A percentile compares a stretch with the other conserved stretches of the same genome.
These are phyloP conservation scores for Tricholauxania praeusta DNA, from an alignment of 2,888 invertebrate species.

Conservation along the genomic window DNA sequence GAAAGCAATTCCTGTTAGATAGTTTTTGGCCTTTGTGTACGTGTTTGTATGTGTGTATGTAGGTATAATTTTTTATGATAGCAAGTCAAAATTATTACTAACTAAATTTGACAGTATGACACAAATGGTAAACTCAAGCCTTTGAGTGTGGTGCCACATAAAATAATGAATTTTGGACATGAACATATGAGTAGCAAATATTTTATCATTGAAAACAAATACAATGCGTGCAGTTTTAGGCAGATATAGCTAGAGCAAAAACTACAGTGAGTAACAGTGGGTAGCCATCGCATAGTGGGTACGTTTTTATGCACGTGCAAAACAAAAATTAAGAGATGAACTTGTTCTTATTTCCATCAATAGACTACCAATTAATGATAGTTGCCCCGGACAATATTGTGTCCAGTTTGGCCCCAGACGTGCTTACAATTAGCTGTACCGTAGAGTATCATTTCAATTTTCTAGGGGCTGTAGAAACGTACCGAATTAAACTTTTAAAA, in stretches of 20 bases:
- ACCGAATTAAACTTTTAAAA: too few relatives aligned
- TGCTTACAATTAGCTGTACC: too few relatives aligned
- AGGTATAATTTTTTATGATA: background rate
- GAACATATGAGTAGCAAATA: conserved; percentile 5
- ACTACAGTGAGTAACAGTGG: background rate
- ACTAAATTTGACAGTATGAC: background rate
- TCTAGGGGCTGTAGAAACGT: too few relatives aligned
- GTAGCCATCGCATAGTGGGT: background rate
- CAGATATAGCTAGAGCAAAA: background rate
- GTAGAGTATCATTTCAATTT: too few relatives aligned
- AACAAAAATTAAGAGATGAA: background rate
- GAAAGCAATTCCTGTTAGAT: background rate
- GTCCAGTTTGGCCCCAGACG: too few relatives aligned
- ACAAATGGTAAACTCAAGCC: background rate
- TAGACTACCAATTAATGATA: too few relatives aligned
- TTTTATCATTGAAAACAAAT: conserved; percentile 12
- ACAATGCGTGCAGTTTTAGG: background rate
- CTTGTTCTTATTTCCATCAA: background rate
- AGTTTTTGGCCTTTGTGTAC: background rate
- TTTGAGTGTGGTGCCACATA: background rate
- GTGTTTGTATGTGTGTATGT: background rate
- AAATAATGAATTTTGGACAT: conserved; percentile 1
- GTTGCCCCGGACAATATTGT: too few relatives aligned
- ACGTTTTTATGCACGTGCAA: background rate
- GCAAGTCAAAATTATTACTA: background rate